These are phyloP conservation scores for Eupithecia centaureata DNA, from an alignment of 2,888 invertebrate genomes.

Conservation along the genomic window DNA sequence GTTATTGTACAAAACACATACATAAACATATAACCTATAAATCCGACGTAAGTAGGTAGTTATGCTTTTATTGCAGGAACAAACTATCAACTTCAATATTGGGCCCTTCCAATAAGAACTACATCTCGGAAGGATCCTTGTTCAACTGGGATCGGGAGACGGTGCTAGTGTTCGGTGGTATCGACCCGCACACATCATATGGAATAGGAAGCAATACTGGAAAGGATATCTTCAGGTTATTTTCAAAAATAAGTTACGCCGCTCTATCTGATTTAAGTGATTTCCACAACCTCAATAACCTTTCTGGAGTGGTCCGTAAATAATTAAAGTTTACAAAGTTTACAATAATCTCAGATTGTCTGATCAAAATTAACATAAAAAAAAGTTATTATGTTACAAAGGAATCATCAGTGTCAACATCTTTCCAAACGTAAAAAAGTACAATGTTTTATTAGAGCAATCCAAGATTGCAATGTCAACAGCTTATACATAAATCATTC, in stretches of 20 bases:
- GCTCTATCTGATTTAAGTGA: background rate
- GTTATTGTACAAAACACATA: no score
- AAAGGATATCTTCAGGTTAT: constrained; percentile 83
- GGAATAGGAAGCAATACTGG: constrained; percentile 84
- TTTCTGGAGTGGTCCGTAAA: background rate
- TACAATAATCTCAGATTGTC: no score
- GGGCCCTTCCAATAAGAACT: constrained; percentile 77
- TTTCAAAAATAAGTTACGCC: constrained; percentile 40
- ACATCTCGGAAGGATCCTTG: constrained; percentile 78
- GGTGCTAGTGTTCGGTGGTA: constrained; percentile 87
- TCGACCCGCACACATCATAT: constrained; percentile 85
- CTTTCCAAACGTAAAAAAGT: background rate
- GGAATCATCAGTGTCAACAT: no score
- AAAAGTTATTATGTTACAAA: no score
- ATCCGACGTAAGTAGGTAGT: background rate
- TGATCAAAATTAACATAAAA: no score
- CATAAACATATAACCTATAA: no score
- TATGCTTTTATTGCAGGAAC: constrained; percentile 58
- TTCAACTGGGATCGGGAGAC: constrained; percentile 85
- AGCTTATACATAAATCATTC: no score
- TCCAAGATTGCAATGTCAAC: no score
- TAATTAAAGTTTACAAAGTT: no score
- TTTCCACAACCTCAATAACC: background rate
- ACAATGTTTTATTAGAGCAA: background rate
- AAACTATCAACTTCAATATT: constrained; percentile 73